Conservation (phyloP, 2,888 invertebrate genomes). For the Mamestra brassicae region DNA sequence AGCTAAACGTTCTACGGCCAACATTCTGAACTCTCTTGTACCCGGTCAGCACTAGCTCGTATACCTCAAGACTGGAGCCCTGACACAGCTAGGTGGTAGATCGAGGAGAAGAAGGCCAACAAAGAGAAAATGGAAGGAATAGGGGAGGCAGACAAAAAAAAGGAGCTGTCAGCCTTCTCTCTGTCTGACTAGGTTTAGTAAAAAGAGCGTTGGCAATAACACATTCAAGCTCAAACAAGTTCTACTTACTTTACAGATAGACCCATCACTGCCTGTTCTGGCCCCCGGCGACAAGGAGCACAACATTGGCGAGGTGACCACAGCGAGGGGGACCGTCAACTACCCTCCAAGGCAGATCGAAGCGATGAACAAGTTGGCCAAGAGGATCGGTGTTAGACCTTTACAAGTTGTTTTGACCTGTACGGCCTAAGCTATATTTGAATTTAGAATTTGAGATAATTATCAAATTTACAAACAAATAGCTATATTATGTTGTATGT, state of each 20-base stretch:
- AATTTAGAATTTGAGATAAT: neutral
- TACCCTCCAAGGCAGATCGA: slow-evolving; percentile 95
- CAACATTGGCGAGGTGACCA: slow-evolving; percentile 92
- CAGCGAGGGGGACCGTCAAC: slow-evolving; percentile 93
- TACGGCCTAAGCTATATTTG: neutral
- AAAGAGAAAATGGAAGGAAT: too few species aligned
- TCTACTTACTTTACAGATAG: slow-evolving; percentile 82
- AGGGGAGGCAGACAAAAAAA: too few species aligned
- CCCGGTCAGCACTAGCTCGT: too few species aligned
- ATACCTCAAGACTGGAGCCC: too few species aligned
- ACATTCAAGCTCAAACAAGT: neutral
- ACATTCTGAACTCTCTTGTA: too few species aligned
- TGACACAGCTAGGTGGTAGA: too few species aligned
- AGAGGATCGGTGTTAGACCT: slow-evolving; percentile 89
- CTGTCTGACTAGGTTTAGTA: neutral
- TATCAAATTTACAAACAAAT: neutral
- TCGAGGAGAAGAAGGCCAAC: too few species aligned
- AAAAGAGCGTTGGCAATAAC: neutral
- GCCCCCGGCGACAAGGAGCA: slow-evolving; percentile 97
- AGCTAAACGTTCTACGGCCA: too few species aligned
- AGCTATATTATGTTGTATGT: neutral
- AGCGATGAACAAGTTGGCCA: slow-evolving; percentile 91
- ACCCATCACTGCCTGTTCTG: slow-evolving; percentile 93
- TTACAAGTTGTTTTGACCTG: slow-evolving; percentile 62
- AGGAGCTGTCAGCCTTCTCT: neutral